Conservation (phyloP, 30 jellyfish, hydroid and myxozoan species). For the Pseudorhiza aurosa region DNA sequence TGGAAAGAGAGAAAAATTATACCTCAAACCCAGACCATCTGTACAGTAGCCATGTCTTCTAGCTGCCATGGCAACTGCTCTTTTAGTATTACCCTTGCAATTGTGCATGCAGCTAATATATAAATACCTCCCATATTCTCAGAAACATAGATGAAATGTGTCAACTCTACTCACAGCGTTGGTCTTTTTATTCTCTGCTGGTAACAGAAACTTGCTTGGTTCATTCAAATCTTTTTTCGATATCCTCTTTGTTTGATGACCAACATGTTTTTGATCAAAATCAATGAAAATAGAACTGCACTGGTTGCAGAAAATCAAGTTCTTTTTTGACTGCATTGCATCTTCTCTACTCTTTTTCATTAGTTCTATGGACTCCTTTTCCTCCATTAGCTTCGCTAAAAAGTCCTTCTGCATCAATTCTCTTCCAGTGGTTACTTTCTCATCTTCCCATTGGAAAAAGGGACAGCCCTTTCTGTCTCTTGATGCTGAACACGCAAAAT, state of each 20-base stretch:
- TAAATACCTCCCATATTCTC: too few relatives aligned
- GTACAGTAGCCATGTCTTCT: too few relatives aligned
- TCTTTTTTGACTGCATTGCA: background rate
- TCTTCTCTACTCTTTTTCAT: constrained; percentile 1
- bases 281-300: constrained; percentile 43
- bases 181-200: constrained; percentile 83
- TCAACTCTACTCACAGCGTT: constrained; percentile 86
- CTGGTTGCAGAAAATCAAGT: constrained; percentile 39
- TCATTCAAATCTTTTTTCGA: constrained; percentile 31
- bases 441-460: constrained; percentile 84
- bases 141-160: too few relatives aligned
- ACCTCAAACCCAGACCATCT: too few relatives aligned
- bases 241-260: constrained; percentile 31
- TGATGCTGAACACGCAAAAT: constrained; percentile 96
- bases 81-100: too few relatives aligned
- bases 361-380: constrained; percentile 21
- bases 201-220: constrained; percentile 72
- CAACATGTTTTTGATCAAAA: constrained; percentile 10
- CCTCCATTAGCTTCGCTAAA: constrained; percentile 24
- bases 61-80: too few relatives aligned
- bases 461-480: constrained; percentile 93
- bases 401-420: constrained; percentile 36
- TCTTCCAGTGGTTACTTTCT: constrained; percentile 78
- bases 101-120: too few relatives aligned
- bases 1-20: too few relatives aligned